Evolutionary conservation across 1,140 invertebrate genomes (phyloP).

Genomic region (Phymastichus coffea): DNA sequence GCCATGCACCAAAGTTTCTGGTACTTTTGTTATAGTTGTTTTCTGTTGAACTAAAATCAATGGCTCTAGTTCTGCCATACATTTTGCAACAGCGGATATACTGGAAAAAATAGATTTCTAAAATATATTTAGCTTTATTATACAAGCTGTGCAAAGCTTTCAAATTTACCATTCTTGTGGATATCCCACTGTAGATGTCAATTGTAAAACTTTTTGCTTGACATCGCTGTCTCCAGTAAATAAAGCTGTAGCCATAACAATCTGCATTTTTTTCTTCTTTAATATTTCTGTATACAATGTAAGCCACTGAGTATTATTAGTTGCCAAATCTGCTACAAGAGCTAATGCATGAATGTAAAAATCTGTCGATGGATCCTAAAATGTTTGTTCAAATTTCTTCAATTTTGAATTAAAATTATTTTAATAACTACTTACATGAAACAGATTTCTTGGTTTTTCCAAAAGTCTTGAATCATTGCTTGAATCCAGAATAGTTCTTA

Average conservation of each 20-base stretch:
- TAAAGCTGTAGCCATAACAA: slow-evolving; percentile 57
- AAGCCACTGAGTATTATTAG: slow-evolving; percentile 52
- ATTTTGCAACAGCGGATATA: slow-evolving; percentile 47
- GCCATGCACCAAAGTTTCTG: slow-evolving; percentile 19
- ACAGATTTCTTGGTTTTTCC: slow-evolving; percentile 40
- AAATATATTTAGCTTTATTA: slow-evolving; percentile 1
- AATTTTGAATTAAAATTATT: not conserved
- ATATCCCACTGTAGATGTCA: slow-evolving; percentile 52
- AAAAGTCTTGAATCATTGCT: slow-evolving; percentile 30
- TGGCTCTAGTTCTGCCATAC: slow-evolving; percentile 56
- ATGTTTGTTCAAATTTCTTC: slow-evolving; percentile 1
- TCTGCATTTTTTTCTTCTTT: slow-evolving; percentile 55
- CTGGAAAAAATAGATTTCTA: slow-evolving; percentile 38
- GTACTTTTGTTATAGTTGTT: slow-evolving; percentile 28
- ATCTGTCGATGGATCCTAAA: slow-evolving; percentile 46
- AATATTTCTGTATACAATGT: slow-evolving; percentile 53
- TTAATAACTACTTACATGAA: slow-evolving; percentile 35
- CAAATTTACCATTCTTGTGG: slow-evolving; percentile 48
- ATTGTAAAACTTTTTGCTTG: slow-evolving; percentile 55
- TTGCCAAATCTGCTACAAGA: slow-evolving; percentile 52
- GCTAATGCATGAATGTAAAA: slow-evolving; percentile 56
- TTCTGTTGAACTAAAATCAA: slow-evolving; percentile 45
- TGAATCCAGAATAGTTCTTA: slow-evolving; percentile 38
- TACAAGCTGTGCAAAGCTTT: not conserved
- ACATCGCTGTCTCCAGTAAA: slow-evolving; percentile 53